These are phyloP conservation scores for Lasioglossum lativentre DNA, from an alignment of 2,888 invertebrate genomes.

Conservation along the genomic window DNA sequence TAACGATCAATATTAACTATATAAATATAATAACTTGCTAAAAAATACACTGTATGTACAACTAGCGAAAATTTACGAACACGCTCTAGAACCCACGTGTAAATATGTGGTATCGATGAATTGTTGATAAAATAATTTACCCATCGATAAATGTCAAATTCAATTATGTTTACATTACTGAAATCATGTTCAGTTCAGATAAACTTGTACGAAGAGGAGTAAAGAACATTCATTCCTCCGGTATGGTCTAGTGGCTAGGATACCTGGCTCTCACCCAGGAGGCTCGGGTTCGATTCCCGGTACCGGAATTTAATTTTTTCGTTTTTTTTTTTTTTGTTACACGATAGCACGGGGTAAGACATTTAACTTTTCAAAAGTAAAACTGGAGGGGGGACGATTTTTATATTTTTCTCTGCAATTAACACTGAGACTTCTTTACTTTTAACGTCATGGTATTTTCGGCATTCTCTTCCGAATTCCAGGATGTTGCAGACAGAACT, in stretches of 20 bases:
- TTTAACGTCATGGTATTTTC: not conserved
- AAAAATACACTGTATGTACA: too few species aligned
- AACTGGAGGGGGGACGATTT: not conserved
- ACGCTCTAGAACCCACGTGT: too few species aligned
- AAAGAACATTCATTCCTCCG: slow-evolving; percentile 79
- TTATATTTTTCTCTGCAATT: not conserved
- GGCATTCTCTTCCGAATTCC: slow-evolving; percentile 8
- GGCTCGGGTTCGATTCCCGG: slow-evolving; percentile 88
- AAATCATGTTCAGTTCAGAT: not conserved
- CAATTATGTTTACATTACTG: not conserved
- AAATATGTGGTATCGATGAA: too few species aligned
- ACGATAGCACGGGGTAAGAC: too few species aligned
- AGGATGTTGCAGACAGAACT: not conserved
- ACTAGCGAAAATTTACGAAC: too few species aligned
- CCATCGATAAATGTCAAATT: not conserved
- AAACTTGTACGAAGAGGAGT: too few species aligned
- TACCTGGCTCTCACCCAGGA: slow-evolving; percentile 88
- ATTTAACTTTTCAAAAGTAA: not conserved
- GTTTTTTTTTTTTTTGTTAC: too few species aligned
- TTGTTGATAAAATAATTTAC: not conserved
- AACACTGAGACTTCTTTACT: not conserved
- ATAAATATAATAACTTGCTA: too few species aligned
- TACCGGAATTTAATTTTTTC: slow-evolving; percentile 85
- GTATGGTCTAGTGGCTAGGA: slow-evolving; percentile 88
- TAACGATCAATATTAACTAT: too few species aligned